Base-by-base conservation (phyloP, 2,888 invertebrate genomes). In the Nemurella pictetii region DNA sequence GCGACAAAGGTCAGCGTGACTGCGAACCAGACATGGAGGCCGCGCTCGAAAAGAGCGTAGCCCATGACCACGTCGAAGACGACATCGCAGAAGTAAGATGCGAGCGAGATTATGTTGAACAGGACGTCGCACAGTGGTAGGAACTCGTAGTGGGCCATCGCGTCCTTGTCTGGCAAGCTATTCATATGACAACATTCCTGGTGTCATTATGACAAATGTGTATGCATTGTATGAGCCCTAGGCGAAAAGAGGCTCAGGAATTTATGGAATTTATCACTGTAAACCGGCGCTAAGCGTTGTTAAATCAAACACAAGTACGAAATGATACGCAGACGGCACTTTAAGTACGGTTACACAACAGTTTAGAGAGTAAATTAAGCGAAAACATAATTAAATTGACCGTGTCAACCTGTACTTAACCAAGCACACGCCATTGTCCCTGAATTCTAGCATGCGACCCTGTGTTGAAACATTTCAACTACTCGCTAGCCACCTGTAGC, bases 91-190 rank as follows among this genome's bases (percentile, higher is more conserved):
- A 97, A 97, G 90, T 97, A 97, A 29, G 96, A 96, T 85, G 96
- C 96, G 88, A 97, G 91, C 81, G 97, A 97, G 88, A 97, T 96
- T 90, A 97, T 95, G 91, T 97, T 97, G 92, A 97, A 97, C 81
- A 97, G 92, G 87, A 97, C 95, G 92, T 97, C 97, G 93, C 97
- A 97, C 90, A 97, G 93, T 88, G 97, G 97, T 91, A 97, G 93
- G 91, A 97, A 97, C 92, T 97, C 96, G 87, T 90, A 89, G 83
- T 87, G 85, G 91, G 94, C 94, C 95, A 93, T 93, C 86, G 84
- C 88, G 85, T 86, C 32, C 77, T 75, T 77, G 80, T 26, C 80
- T 83, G 78, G 30, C 26, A 12, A 3, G 74, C 80, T 55, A 55
- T 20, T 55, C n/a, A 80, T 80, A 20, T 83, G 35, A 83, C 72